These are phyloP conservation scores for Sitodiplosis mosellana DNA, from an alignment of 1,140 invertebrate genomes.

Conservation along the genomic window DNA sequence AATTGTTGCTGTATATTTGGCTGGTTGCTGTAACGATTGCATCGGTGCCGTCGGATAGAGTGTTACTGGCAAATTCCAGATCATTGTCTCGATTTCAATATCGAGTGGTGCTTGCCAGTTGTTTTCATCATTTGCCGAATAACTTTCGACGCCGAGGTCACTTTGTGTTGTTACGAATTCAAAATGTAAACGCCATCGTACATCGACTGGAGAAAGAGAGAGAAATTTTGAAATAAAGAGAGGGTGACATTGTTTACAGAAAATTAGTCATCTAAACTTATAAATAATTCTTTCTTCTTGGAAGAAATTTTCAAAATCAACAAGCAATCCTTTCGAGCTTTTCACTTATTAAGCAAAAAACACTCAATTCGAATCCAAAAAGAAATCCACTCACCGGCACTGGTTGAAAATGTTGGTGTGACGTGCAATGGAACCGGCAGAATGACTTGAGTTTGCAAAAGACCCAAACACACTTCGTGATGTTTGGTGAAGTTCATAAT, in stretches of 20 bases:
- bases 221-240: background rate
- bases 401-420: slow-evolving; percentile 79
- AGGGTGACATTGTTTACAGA: background rate
- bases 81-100: slow-evolving; percentile 89
- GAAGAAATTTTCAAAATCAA: no score
- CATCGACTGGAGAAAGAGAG: slow-evolving; percentile 40
- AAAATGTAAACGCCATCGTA: slow-evolving; percentile 88
- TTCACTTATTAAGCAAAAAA: no score
- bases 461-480: slow-evolving; percentile 81
- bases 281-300: background rate
- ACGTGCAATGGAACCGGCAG: slow-evolving; percentile 85
- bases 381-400: slow-evolving; percentile 40
- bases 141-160: slow-evolving; percentile 29
- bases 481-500: slow-evolving; percentile 61
- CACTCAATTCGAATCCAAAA: no score
- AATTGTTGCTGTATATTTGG: background rate
- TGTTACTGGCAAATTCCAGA: slow-evolving; percentile 90
- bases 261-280: background rate
- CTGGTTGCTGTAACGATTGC: slow-evolving; percentile 39
- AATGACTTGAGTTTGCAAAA: slow-evolving; percentile 73
- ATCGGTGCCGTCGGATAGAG: slow-evolving; percentile 77
- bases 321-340: no score
- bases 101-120: slow-evolving; percentile 69
- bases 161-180: slow-evolving; percentile 78
- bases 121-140: slow-evolving; percentile 22